Conservation (phyloP, 2,888 invertebrate species). For the Blomia tropicalis region DNA sequence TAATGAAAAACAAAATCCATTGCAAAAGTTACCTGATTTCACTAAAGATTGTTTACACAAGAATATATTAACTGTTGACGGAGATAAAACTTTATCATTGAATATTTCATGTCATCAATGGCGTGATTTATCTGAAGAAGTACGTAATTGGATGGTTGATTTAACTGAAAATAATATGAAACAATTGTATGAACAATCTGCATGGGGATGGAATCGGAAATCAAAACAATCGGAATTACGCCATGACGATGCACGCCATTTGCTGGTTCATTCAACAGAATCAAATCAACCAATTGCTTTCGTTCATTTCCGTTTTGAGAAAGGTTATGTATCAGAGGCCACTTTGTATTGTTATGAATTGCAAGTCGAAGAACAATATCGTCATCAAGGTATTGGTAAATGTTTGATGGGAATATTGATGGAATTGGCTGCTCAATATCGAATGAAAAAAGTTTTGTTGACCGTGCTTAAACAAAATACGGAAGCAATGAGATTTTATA, state of each 20-base stretch:
- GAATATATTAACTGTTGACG: neutral
- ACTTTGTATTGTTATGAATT: constrained; percentile 75
- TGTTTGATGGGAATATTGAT: constrained; percentile 63
- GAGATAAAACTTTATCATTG: neutral
- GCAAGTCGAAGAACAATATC: constrained; percentile 53
- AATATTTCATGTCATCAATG: constrained; percentile 13
- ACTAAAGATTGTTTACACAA: too few species aligned
- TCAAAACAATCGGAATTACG: constrained; percentile 38
- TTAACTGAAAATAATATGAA: constrained; percentile 65
- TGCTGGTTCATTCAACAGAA: constrained; percentile 32
- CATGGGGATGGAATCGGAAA: constrained; percentile 42
- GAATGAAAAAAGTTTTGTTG: constrained; percentile 62
- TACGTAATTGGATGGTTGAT: constrained; percentile 52
- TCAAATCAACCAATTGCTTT: constrained; percentile 47
- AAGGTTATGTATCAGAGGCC: constrained; percentile 50
- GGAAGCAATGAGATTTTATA: constrained; percentile 54
- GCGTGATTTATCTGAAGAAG: constrained; percentile 32
- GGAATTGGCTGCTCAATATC: constrained; percentile 50
- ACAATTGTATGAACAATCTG: constrained; percentile 53
- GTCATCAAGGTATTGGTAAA: constrained; percentile 64
- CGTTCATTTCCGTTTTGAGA: constrained; percentile 65
- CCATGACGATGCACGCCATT: constrained; percentile 38
- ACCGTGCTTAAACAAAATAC: constrained; percentile 66
- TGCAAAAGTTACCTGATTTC: neutral
- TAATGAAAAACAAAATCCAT: constrained; percentile 16